Conservation (phyloP, 2,797 vertebrate genomes). For the Aplochiton taeniatus region DNA sequence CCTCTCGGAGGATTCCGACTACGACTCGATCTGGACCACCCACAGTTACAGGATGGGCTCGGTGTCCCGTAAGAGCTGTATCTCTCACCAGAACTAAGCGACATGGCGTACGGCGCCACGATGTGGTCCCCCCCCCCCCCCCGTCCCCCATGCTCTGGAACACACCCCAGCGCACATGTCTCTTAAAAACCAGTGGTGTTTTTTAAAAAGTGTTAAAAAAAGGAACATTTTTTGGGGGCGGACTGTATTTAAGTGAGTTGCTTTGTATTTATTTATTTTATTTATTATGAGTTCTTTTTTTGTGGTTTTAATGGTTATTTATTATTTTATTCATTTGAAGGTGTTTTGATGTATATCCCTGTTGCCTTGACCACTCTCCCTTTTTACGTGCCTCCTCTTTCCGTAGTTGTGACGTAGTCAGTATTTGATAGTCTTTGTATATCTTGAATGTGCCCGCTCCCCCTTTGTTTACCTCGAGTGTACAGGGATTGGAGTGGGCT, state of each 20-base stretch:
- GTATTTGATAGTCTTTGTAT: constrained; percentile 64
- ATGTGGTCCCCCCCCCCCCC: no score
- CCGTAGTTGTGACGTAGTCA: constrained; percentile 77
- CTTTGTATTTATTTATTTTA: constrained; percentile 59
- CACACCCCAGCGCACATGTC: constrained; percentile 64
- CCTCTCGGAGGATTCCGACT: constrained; percentile 99
- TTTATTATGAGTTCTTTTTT: background rate
- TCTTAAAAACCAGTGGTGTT: constrained; percentile 59
- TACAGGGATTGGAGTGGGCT: constrained; percentile 52
- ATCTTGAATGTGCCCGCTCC: constrained; percentile 81
- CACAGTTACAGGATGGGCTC: constrained; percentile 99
- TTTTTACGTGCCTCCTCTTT: constrained; percentile 90
- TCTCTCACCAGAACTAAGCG: constrained; percentile 95
- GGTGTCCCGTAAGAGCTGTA: constrained; percentile 97
- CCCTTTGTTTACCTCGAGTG: constrained; percentile 61
- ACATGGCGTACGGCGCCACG: background rate
- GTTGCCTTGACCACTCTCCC: constrained; percentile 87
- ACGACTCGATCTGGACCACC: constrained; percentile 99
- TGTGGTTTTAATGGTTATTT: constrained; percentile 27
- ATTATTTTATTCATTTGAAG: constrained; percentile 8
- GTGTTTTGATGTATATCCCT: constrained; percentile 78
- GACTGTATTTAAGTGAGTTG: constrained; percentile 65
- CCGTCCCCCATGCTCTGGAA: constrained; percentile 46
- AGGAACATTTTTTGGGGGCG: constrained; percentile 44
- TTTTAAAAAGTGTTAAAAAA: constrained; percentile 42